Evolutionary conservation across 2,113 vertebrate species (phyloP).

Genomic region (Progne subis): DNA sequence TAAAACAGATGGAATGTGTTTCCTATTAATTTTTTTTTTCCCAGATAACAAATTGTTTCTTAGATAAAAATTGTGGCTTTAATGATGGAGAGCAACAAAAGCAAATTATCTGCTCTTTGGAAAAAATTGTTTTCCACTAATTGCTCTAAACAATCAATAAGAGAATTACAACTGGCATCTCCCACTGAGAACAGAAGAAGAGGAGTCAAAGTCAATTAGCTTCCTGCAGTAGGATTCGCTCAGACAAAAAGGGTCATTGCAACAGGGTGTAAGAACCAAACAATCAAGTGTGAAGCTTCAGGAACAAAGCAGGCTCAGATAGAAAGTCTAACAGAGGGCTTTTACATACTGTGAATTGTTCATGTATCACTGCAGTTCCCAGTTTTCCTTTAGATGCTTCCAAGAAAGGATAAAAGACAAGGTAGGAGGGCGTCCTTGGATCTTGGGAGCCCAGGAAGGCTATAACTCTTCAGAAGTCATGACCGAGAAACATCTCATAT

Average conservation of each 20-base stretch:
- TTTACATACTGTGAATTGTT: neutral
- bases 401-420: neutral
- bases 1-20: constrained; percentile 60
- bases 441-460: neutral
- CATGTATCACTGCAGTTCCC: neutral
- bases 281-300: neutral
- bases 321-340: neutral
- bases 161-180: constrained; percentile 43
- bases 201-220: constrained; percentile 70
- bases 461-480: neutral
- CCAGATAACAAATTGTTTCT: constrained; percentile 56
- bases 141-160: constrained; percentile 62
- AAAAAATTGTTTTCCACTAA: constrained; percentile 64
- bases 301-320: neutral
- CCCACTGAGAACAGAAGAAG: constrained; percentile 50
- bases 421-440: neutral
- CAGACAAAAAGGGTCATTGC: constrained; percentile 45
- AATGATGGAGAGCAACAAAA: constrained; percentile 19
- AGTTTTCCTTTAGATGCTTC: neutral
- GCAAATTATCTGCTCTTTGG: constrained; percentile 42
- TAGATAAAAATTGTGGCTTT: constrained; percentile 54
- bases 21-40: constrained; percentile 32
- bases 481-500: neutral
- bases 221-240: constrained; percentile 17
- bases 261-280: neutral